Evolutionary conservation across 2,797 vertebrate genomes (phyloP), one percentile per base, ranked within the genome.

Genomic region (Sylvilagus floridanus): DNA sequence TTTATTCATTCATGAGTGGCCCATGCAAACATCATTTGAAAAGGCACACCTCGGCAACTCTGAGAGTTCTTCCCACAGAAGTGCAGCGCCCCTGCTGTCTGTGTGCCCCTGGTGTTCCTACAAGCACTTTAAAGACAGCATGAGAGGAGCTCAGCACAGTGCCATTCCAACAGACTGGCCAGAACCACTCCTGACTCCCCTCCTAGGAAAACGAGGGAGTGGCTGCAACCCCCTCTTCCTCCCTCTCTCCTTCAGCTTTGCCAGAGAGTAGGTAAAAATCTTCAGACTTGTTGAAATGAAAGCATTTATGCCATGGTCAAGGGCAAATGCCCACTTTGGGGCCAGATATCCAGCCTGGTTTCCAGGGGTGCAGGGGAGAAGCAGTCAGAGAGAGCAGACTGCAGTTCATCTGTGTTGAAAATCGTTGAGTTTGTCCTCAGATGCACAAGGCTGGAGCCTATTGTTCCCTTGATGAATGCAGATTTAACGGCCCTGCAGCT

Each of bases 201-300:
- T 76, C 3, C 4, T 4, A 50, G 62, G 9, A 42, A 28, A 30
- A 26, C 2, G 2, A 30, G 19, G 19, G 37, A 21, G 30, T 24
- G 16, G 9, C 32, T 12, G 8, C 19, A 24, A 14, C 11, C 6
- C 0, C 6, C n/a, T 62, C 30, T 5, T 0, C n/a, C 30, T 11
- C 28, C 14, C 35, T 7, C 4, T 17, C 0, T 30, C 8, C 17
- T 0, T 0, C 3, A 5, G 8, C 32, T 73, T 14, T 62, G 54
- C 50, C 47, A n/a, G 16, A 50, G 21, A 83, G 52, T 42, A 54
- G 21, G 4, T 78, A 42, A 57, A 75, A 42, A 9, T 19, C 32
- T 69, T 68, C 13, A 60, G 16, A 14, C 32, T 68, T 57, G 24
- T 16, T 30, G 35, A 42, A 65, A 4, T 57, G 37, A 81, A 24